These are phyloP conservation scores for Ophioninae sp. DNA, from an alignment of 2,888 invertebrate species.

Conservation along the genomic window DNA sequence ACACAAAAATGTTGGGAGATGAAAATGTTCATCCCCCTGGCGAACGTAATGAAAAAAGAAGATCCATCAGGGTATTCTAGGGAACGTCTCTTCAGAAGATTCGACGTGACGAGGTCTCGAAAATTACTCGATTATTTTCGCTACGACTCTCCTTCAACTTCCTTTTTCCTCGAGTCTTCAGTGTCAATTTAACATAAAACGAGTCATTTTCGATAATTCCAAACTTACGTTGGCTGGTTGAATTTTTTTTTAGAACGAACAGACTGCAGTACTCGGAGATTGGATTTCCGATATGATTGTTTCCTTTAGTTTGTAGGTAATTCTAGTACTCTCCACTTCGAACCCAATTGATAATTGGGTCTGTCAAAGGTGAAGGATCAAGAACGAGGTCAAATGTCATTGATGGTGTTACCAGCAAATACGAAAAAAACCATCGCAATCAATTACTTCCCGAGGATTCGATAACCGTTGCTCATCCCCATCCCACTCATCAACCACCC, in stretches of 20 bases:
- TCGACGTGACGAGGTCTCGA: neutral
- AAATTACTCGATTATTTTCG: neutral
- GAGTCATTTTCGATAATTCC: neutral
- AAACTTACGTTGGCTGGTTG: neutral
- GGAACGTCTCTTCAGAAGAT: no score
- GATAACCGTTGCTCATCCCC: neutral
- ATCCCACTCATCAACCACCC: no score
- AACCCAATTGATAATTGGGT: slow-evolving; percentile 10
- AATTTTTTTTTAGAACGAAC: neutral
- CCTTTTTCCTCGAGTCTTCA: neutral
- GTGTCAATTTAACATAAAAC: neutral
- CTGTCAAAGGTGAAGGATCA: neutral
- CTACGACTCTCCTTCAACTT: neutral
- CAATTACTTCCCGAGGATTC: slow-evolving; percentile 28
- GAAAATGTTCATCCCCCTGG: no score
- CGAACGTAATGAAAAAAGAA: no score
- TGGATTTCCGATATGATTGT: neutral
- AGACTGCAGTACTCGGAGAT: neutral
- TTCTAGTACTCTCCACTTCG: neutral
- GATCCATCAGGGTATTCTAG: no score
- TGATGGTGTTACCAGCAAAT: neutral
- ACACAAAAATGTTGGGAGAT: no score
- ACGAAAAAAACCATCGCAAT: slow-evolving; percentile 26
- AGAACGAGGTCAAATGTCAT: neutral
- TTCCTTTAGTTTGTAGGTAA: neutral